Evolutionary conservation across 2,797 vertebrate species (phyloP).

Genomic region (Peromyscus nudipes): DNA sequence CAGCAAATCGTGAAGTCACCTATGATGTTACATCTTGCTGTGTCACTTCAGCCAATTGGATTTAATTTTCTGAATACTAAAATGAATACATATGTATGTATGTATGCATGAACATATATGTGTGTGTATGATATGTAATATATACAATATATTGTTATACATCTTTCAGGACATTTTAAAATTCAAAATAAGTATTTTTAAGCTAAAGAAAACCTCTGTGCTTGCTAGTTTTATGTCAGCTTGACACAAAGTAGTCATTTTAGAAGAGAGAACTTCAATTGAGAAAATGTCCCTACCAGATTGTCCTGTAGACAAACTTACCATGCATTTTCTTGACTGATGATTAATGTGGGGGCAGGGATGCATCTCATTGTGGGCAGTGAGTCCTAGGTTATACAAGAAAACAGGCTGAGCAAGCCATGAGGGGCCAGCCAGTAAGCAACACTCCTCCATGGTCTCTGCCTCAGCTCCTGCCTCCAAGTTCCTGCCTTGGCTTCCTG

Average conservation of each 20-base stretch:
- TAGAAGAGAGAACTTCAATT: too few relatives aligned
- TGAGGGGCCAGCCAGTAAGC: too few relatives aligned
- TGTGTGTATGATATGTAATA: neutral
- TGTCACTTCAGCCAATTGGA: neutral
- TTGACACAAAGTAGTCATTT: neutral
- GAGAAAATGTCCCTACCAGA: neutral
- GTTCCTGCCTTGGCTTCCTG: neutral
- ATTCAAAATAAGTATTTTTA: neutral
- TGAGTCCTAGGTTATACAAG: neutral
- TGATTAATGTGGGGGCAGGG: neutral
- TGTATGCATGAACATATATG: too few relatives aligned
- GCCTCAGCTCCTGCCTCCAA: neutral
- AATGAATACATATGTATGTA: neutral
- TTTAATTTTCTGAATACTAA: conserved; percentile 67
- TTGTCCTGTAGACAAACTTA: neutral
- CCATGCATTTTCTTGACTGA: too few relatives aligned
- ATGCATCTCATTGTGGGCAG: neutral
- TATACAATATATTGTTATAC: neutral
- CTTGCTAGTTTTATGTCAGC: neutral
- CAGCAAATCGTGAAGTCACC: neutral
- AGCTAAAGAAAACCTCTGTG: neutral
- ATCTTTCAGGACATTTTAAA: neutral
- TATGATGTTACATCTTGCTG: neutral
- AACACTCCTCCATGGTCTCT: neutral
- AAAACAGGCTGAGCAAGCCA: neutral